A percentile compares a stretch with the other conserved stretches of the same genome.
Conservation (phyloP, 2,113 vertebrate genomes). For the Macheiramphus alcinus region DNA sequence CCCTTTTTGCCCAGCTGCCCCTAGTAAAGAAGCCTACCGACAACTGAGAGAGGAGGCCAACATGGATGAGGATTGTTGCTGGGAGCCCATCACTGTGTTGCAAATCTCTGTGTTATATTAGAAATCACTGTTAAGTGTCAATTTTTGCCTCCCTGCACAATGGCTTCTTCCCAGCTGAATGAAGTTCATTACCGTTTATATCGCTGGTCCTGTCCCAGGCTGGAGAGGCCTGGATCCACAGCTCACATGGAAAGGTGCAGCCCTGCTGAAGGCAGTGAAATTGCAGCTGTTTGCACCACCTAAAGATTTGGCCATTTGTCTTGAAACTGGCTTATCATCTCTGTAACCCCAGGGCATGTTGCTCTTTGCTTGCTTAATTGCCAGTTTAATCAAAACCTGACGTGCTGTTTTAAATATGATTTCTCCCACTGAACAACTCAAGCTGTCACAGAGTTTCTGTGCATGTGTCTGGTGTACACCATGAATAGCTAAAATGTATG, state of each 20-base stretch:
- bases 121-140: not conserved
- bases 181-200: not conserved
- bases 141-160: not conserved
- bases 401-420: not conserved
- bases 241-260: not conserved
- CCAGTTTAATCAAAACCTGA: slow-evolving; percentile 20
- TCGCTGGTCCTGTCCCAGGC: not conserved
- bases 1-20: not conserved
- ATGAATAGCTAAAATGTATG: not conserved
- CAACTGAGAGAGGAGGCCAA: not conserved
- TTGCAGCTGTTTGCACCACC: not conserved
- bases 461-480: not conserved
- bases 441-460: not conserved
- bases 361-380: slow-evolving; percentile 21
- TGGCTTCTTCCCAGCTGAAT: not conserved
- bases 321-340: not conserved
- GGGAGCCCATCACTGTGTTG: not conserved
- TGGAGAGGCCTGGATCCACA: not conserved
- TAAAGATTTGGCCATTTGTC: not conserved
- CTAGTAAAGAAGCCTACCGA: not conserved
- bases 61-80: not conserved
- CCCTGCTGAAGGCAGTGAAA: not conserved
- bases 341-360: not conserved
- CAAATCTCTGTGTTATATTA: not conserved
- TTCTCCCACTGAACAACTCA: not conserved